A percentile compares a stretch with the other conserved stretches of the same genome.
phyloP scores from a whole-genome alignment of 2,888 invertebrate species.

The Torymus auratus region DNA sequence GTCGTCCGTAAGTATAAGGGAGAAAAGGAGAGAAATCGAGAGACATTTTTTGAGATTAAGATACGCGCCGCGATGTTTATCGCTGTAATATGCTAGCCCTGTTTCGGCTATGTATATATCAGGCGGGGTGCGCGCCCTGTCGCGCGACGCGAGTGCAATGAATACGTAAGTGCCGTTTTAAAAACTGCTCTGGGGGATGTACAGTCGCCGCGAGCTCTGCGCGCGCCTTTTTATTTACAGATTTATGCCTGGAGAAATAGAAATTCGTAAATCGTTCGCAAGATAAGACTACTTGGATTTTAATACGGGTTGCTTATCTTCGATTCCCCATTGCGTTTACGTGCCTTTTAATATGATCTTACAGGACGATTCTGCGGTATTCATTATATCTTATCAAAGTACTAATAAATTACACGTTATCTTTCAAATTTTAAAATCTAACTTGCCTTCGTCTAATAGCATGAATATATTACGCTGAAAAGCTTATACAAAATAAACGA shows the following conservation, averaged over 20 bases:
- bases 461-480: too few species aligned
- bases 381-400: too few species aligned
- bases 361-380: too few species aligned
- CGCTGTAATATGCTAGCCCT: slow-evolving; percentile 2
- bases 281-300: too few species aligned
- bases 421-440: too few species aligned
- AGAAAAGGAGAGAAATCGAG: slow-evolving; percentile 5
- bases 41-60: slow-evolving; percentile 36
- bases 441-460: too few species aligned
- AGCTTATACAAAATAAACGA: too few species aligned
- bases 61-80: slow-evolving; percentile 45
- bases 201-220: not conserved
- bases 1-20: not conserved
- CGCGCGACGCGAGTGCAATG: slow-evolving; percentile 17
- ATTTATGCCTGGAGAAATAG: not conserved
- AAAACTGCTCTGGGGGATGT: slow-evolving; percentile 14
- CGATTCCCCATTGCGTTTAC: too few species aligned
- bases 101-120: not conserved
- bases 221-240: not conserved
- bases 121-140: not conserved
- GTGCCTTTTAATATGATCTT: too few species aligned
- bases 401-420: too few species aligned
- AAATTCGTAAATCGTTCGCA: not conserved
- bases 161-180: slow-evolving; percentile 37
- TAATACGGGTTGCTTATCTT: too few species aligned